A percentile compares a stretch with the other conserved stretches of the same genome.
Conservation (phyloP, 2,113 vertebrate species). For the Colius striatus region DNA sequence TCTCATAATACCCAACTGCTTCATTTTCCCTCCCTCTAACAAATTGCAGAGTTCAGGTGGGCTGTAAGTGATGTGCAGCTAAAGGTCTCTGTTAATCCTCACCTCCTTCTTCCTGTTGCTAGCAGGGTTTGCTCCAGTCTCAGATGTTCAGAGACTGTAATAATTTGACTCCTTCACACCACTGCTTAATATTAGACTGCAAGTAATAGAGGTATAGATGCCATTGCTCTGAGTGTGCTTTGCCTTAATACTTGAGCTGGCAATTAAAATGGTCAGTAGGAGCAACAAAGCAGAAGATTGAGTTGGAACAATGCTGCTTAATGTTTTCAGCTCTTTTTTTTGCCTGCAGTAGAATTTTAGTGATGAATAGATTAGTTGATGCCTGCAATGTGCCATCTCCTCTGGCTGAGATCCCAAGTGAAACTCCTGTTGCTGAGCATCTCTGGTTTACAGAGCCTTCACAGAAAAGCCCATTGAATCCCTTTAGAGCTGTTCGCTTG, state of each 20-base stretch:
- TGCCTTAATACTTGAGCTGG: not conserved
- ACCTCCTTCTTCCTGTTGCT: not conserved
- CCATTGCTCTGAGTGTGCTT: not conserved
- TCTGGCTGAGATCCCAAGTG: not conserved
- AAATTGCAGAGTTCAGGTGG: not conserved
- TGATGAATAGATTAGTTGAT: not conserved
- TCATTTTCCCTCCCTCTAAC: not conserved
- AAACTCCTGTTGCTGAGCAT: not conserved
- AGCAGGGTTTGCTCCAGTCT: not conserved
- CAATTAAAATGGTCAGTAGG: not conserved
- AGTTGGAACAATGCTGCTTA: not conserved
- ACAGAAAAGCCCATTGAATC: not conserved
- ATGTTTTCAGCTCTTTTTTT: not conserved
- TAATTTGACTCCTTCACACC: not conserved
- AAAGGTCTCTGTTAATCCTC: not conserved
- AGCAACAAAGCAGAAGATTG: not conserved
- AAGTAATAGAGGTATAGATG: not conserved
- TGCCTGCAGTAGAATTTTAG: not conserved
- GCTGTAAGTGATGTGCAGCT: not conserved
- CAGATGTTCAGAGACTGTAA: not conserved
- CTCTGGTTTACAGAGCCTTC: not conserved
- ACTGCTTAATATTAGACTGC: not conserved
- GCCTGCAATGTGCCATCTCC: not conserved
- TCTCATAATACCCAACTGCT: not conserved
- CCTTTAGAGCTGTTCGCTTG: not conserved